These are phyloP conservation scores for Tetanocera ferruginea DNA, from an alignment of 2,888 invertebrate species.

Conservation along the genomic window DNA sequence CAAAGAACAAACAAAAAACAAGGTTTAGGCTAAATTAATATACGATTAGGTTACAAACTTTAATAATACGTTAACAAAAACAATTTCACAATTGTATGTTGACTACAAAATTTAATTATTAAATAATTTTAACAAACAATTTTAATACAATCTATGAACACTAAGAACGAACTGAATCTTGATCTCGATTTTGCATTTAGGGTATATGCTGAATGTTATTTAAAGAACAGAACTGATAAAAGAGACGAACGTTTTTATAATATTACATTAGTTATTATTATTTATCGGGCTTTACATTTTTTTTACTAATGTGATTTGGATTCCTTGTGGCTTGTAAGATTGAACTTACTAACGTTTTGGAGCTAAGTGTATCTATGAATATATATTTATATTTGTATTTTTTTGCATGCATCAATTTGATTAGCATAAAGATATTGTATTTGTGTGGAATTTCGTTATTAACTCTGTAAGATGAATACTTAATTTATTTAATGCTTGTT, in stretches of 20 bases:
- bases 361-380: not conserved
- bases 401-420: conserved; percentile 6
- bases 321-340: not conserved
- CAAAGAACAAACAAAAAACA: conserved; percentile 14
- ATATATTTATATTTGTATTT: not conserved
- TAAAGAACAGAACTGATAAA: not conserved
- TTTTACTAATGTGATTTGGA: not conserved
- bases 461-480: not conserved
- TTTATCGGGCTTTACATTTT: not conserved
- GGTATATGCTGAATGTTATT: not conserved
- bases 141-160: conserved; percentile 19
- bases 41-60: not conserved
- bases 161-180: conserved; percentile 19
- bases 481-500: not conserved
- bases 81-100: conserved; percentile 25
- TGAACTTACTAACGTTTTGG: not conserved
- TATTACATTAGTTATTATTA: not conserved
- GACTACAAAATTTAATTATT: conserved; percentile 16
- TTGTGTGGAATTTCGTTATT: not conserved
- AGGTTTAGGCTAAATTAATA: conserved; percentile 7
- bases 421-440: conserved; percentile 18
- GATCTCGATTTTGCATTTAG: not conserved
- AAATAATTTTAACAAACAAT: conserved; percentile 18
- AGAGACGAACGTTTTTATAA: not conserved
- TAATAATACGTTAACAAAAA: conserved; percentile 9